These are phyloP conservation scores for Microplitis manilae DNA, from an alignment of 2,888 invertebrate species.

Conservation along the genomic window DNA sequence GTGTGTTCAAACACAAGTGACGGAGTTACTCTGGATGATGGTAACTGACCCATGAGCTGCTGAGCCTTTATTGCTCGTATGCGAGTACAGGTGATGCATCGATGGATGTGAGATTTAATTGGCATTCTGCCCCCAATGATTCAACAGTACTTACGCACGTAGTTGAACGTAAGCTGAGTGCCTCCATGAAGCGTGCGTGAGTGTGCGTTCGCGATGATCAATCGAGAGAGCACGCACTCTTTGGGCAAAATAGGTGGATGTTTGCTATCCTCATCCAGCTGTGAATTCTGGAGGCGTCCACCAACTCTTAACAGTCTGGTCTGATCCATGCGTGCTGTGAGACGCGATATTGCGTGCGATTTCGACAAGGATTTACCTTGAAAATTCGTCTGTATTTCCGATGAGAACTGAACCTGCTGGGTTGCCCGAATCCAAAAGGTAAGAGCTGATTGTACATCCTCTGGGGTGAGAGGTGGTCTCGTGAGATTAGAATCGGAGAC, in stretches of 20 bases:
- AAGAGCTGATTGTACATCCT: slow-evolving; percentile 29
- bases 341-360: slow-evolving; percentile 25
- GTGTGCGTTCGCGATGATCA: neutral
- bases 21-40: slow-evolving; percentile 48
- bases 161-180: neutral
- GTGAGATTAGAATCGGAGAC: neutral
- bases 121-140: neutral
- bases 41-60: slow-evolving; percentile 50
- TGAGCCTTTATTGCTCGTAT: too few relatives aligned
- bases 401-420: slow-evolving; percentile 16
- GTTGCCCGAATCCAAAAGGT: slow-evolving; percentile 28
- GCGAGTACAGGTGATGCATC: neutral
- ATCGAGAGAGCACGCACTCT: too few relatives aligned
- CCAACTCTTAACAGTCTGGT: slow-evolving; percentile 42
- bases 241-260: neutral
- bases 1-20: slow-evolving; percentile 46
- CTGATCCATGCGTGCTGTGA: slow-evolving; percentile 42
- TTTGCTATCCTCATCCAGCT: too few relatives aligned
- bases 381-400: neutral
- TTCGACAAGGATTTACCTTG: neutral
- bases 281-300: neutral
- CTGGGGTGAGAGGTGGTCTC: slow-evolving; percentile 7
- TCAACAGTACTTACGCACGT: neutral
- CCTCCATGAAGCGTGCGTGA: neutral
- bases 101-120: neutral